phyloP scores from a whole-genome alignment of 1,140 invertebrate species.

The Ceratina australensis region DNA sequence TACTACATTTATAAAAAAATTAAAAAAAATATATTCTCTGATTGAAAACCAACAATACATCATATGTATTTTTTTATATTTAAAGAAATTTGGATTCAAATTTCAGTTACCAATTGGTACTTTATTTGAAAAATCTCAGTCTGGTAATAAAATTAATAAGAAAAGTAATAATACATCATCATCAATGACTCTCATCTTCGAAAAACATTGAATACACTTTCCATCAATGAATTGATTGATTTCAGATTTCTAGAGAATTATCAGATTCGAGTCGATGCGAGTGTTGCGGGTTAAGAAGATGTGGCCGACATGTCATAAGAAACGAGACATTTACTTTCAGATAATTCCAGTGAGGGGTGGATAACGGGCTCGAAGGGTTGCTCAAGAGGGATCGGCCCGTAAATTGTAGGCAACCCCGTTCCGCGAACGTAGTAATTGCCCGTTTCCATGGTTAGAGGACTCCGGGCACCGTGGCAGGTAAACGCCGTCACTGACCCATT shows the following conservation, averaged over 20 bases:
- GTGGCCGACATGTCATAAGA: conserved; percentile 28
- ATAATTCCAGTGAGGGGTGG: conserved; percentile 45
- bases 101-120: not conserved
- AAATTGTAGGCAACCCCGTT: conserved; percentile 36
- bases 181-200: too few species aligned
- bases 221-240: too few species aligned
- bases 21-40: too few species aligned
- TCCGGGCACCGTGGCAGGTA: conserved; percentile 25
- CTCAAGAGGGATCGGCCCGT: conserved; percentile 51
- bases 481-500: conserved; percentile 58
- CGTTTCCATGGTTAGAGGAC: conserved; percentile 51
- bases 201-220: too few species aligned
- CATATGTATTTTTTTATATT: too few species aligned
- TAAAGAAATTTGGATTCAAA: too few species aligned
- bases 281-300: not conserved
- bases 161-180: too few species aligned
- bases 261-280: not conserved
- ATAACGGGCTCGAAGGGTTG: conserved; percentile 50
- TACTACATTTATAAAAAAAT: too few species aligned
- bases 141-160: not conserved
- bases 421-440: conserved; percentile 48
- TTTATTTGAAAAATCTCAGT: not conserved
- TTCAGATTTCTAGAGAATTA: not conserved
- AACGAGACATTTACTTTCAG: conserved; percentile 34
- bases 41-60: too few species aligned